Base-by-base conservation (phyloP, 2,113 vertebrate species). In the Crypturellus undulatus region DNA sequence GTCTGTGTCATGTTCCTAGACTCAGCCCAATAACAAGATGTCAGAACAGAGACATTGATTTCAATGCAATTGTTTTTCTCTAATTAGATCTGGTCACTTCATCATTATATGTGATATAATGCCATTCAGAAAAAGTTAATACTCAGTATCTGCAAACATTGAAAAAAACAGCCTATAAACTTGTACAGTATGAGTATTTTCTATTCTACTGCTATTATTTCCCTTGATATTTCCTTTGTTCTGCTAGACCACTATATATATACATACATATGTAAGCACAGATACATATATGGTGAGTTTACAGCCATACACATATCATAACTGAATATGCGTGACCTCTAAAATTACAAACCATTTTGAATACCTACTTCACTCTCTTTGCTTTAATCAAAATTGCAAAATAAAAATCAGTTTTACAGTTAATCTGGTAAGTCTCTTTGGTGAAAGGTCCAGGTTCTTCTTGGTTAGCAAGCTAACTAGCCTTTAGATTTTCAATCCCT, bases 291-390 rank as follows among this genome's bases (percentile, higher is more conserved):
- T 43, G 43, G 43, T 43, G 43, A 15, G 43, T 43, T 43, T 43
- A 43, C 43, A 56, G 10, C 22, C 51, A 24, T 47, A 25, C 26
- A 10, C 0, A 0, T 69, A 8, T 26, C 42, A 14, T 51, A 10
- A 26, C 12, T 68, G 22, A 58, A 19, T 36, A 49, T 8, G 12
- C 16, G 12, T 16, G 43, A 30, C n/a, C 59, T 85, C 38, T 26
- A 54, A 59, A 81, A 40, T 40, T 38, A 34, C 9, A 56, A 47
- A 28, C 26, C 43, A 13, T 32, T 40, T 38, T 49, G 58, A 59
- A 58, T 20, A 40, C 16, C 5, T 1, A 1, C 36, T 58, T 43
- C 19, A n/a, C 65, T 70, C 43, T 22, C 58, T 73, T 49, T 56
- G 19, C 45, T 32, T 64, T 34, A 71, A 28, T 43, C 24, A 64